phyloP scores from a whole-genome alignment of 1,140 invertebrate genomes.

The Calycopis cecrops region DNA sequence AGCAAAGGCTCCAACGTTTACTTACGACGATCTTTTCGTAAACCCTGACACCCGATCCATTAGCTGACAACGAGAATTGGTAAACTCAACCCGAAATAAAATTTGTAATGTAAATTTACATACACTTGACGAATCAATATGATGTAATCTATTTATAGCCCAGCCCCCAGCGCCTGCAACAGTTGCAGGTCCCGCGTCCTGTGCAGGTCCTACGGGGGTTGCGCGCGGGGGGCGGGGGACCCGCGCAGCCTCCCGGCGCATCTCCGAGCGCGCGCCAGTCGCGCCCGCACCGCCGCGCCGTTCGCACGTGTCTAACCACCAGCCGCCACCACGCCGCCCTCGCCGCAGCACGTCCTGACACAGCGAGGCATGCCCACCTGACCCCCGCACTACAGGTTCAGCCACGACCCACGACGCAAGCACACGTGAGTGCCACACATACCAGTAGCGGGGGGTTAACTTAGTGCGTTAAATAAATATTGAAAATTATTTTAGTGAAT shows the following conservation, averaged over 20 bases:
- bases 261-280: slow-evolving; percentile 32
- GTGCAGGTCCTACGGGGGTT: neutral
- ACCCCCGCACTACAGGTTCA: slow-evolving; percentile 30
- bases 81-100: too few species aligned
- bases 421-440: slow-evolving; percentile 34
- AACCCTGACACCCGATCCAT: too few species aligned
- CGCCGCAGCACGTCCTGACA: slow-evolving; percentile 24
- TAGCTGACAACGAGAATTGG: too few species aligned
- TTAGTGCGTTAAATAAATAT: neutral
- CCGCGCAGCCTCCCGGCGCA: slow-evolving; percentile 35
- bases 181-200: too few species aligned
- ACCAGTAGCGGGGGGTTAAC: neutral
- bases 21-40: too few species aligned
- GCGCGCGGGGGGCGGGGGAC: slow-evolving; percentile 22
- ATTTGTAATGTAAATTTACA: too few species aligned
- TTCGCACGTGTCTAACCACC: slow-evolving; percentile 23
- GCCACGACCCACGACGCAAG: slow-evolving; percentile 32
- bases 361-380: slow-evolving; percentile 35
- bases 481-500: too few species aligned
- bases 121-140: too few species aligned
- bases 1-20: too few species aligned
- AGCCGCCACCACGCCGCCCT: slow-evolving; percentile 31
- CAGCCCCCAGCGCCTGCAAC: too few species aligned
- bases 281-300: slow-evolving; percentile 32
- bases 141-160: too few species aligned